Conservation (phyloP, 92 coral and sea anemone species). For the Montipora capitata region DNA sequence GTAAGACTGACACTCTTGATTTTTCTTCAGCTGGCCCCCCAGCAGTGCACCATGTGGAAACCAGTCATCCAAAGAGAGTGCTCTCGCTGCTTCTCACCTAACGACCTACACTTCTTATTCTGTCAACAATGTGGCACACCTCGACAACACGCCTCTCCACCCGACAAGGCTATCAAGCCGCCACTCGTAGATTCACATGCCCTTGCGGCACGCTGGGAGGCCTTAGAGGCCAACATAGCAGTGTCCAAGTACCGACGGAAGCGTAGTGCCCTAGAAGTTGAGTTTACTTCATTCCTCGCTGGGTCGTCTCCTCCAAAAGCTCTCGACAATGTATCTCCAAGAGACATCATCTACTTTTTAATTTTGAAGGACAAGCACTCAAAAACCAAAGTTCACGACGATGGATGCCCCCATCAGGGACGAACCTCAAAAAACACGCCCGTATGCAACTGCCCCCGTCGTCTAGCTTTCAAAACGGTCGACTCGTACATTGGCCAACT, state of each 20-base stretch:
- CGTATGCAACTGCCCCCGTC: slow-evolving; percentile 26
- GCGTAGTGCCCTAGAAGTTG: slow-evolving; percentile 7
- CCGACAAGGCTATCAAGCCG: neutral
- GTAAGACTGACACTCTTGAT: too few species aligned
- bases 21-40: neutral
- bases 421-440: neutral
- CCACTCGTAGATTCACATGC: neutral
- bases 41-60: slow-evolving; percentile 38
- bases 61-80: slow-evolving; percentile 42
- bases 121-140: slow-evolving; percentile 38
- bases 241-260: slow-evolving; percentile 25
- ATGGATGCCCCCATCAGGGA: slow-evolving; percentile 11
- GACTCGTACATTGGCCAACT: slow-evolving; percentile 43
- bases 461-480: slow-evolving; percentile 43
- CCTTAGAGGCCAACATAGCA: neutral
- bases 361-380: slow-evolving; percentile 60
- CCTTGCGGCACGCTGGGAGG: slow-evolving; percentile 12
- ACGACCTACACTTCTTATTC: slow-evolving; percentile 33
- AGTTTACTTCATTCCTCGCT: slow-evolving; percentile 23
- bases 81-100: slow-evolving; percentile 7
- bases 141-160: neutral
- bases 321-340: slow-evolving; percentile 32
- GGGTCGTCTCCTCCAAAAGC: slow-evolving; percentile 22
- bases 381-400: slow-evolving; percentile 26
- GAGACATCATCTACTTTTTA: slow-evolving; percentile 32